Conservation (phyloP, 64 coral and sea anemone genomes). For the Porites australiensis region DNA sequence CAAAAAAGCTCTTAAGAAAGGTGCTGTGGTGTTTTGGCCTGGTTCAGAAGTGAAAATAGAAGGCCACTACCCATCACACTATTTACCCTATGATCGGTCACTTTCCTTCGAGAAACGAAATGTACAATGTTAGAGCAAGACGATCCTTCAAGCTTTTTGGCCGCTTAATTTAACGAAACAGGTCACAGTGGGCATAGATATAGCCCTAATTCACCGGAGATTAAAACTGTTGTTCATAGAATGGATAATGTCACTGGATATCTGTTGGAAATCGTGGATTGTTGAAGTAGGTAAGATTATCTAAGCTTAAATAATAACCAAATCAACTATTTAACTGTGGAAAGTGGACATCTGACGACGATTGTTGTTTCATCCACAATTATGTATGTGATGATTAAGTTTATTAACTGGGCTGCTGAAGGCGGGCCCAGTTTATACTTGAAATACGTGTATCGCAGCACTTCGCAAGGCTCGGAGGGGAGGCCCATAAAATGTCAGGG, state of each 20-base stretch:
- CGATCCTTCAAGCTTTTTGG: slow-evolving; percentile 74
- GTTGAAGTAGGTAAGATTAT: slow-evolving; percentile 64
- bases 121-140: slow-evolving; percentile 39
- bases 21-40: slow-evolving; percentile 88
- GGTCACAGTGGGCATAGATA: too few species aligned
- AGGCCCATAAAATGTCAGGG: too few species aligned
- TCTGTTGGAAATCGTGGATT: slow-evolving; percentile 54
- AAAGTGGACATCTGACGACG: too few species aligned
- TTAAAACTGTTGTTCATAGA: slow-evolving; percentile 46
- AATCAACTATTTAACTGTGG: too few species aligned
- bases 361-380: too few species aligned
- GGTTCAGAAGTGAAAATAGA: slow-evolving; percentile 74
- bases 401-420: too few species aligned
- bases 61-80: slow-evolving; percentile 64
- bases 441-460: too few species aligned
- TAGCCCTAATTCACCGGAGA: slow-evolving; percentile 83
- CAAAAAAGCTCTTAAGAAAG: slow-evolving; percentile 67
- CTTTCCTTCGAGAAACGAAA: slow-evolving; percentile 60
- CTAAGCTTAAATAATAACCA: too few species aligned
- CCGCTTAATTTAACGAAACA: slow-evolving; percentile 81
- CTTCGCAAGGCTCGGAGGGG: too few species aligned
- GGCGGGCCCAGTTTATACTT: too few species aligned
- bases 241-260: slow-evolving; percentile 87
- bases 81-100: slow-evolving; percentile 18
- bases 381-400: too few species aligned